These are phyloP conservation scores for Babyrousa celebensis DNA, from an alignment of 2,797 vertebrate species.

Conservation along the genomic window DNA sequence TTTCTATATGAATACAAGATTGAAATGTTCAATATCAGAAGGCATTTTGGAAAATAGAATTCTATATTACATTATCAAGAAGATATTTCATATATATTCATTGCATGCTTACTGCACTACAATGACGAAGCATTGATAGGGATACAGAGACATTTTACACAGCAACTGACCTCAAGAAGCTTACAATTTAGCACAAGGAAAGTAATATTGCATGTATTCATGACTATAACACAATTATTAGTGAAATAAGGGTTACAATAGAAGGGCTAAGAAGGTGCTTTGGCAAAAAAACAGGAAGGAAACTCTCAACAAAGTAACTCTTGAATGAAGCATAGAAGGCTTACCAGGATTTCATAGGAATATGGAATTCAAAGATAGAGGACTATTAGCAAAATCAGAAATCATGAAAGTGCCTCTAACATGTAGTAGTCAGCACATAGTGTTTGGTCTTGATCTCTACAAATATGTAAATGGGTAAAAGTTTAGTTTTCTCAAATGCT, in stretches of 20 bases:
- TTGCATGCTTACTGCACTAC: neutral
- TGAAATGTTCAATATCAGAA: neutral
- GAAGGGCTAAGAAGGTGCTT: neutral
- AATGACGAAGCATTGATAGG: neutral
- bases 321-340: neutral
- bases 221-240: neutral
- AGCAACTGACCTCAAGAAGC: neutral
- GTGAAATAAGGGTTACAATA: neutral
- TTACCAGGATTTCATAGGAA: neutral
- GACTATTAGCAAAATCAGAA: neutral
- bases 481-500: neutral
- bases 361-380: neutral
- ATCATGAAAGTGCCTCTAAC: neutral
- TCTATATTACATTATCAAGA: neutral
- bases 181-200: neutral
- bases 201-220: neutral
- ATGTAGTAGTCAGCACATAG: neutral
- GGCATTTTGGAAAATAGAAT: neutral
- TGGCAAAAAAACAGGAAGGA: neutral
- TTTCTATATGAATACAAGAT: neutral
- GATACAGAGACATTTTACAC: neutral
- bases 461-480: neutral
- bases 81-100: neutral
- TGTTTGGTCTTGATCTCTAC: neutral
- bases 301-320: neutral